Base-by-base conservation (phyloP, 23 tunicate genomes). In the Oikopleura dioica region DNA sequence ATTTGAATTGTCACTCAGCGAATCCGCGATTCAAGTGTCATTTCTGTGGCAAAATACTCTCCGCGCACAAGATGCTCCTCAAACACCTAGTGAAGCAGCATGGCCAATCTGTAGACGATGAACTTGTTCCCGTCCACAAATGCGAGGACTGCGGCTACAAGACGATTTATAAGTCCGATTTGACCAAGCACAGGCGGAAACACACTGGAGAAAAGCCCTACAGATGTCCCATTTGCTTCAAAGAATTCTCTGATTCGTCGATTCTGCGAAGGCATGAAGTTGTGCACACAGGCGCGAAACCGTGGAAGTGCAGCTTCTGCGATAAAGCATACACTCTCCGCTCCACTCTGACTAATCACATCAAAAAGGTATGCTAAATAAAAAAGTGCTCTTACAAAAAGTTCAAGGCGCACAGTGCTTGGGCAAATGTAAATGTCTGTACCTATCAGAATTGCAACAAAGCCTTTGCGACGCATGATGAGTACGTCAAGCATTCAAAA, bases 11-110 rank as follows among this genome's bases (percentile, higher is more conserved):
- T 63, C 72, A 63, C 33, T 63, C 72, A 2, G 72, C 16, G 30
- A 63, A 63, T 63, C 72, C 72, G 29, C 72, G 72, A 21, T 63
- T 63, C 33, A 63, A 63, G 26, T 63, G 72, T 63, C 72, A 63
- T 12, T 63, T 63, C 26, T 63, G 72, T 63, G 72, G 72, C 33
- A 63, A 63, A 63, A 63, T 63, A 2, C 72, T 63, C 26, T 63
- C 72, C 5, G 72, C 72, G 32, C 72, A 63, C 33, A 63, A 63
- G 26, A 63, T 63, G 72, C 72, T 63, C 5, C 72, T 63, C 72
- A 63, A 63, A 31, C 72, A 63, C 26, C 33, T 63, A 28, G 72
- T 63, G 30, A 63, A 63, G 33, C 72, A 63, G 72, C 72, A 63
- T 28, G 72, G 72, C 32, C 72, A 63, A 28, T 31, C 16, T 16